Evolutionary conservation across 2,797 vertebrate genomes (phyloP).

Genomic region (Odontamblyopus rebecca): DNA sequence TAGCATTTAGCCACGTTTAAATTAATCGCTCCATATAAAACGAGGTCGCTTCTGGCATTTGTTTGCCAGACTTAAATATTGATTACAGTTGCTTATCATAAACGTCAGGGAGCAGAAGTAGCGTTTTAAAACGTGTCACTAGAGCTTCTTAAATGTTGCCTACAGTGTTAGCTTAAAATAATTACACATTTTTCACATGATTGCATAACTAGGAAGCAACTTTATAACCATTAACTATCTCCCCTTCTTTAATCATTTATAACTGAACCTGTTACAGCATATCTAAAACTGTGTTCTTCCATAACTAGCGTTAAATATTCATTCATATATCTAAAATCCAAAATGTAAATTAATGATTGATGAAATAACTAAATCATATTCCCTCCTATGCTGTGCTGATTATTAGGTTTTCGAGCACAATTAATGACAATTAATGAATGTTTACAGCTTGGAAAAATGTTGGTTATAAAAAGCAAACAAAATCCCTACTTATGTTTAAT

Average conservation of each 20-base stretch:
- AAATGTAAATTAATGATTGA: neutral
- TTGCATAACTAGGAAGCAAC: conserved; percentile 1
- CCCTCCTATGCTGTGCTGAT: too few species aligned
- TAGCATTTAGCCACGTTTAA: conserved; percentile 1
- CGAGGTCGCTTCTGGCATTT: neutral
- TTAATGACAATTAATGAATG: too few species aligned
- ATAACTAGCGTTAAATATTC: neutral
- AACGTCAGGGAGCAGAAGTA: neutral
- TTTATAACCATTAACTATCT: neutral
- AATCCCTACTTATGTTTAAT: too few species aligned
- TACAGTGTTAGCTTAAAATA: neutral
- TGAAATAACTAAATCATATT: too few species aligned
- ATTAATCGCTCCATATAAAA: neutral
- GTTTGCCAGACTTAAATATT: neutral
- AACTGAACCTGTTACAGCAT: neutral
- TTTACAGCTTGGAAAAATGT: too few species aligned
- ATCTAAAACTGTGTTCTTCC: neutral
- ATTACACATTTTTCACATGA: neutral
- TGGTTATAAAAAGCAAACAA: too few species aligned
- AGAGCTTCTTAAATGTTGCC: neutral
- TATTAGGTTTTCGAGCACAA: too few species aligned
- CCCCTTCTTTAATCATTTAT: neutral
- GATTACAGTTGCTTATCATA: neutral
- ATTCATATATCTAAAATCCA: neutral
- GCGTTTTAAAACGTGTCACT: neutral